These are phyloP conservation scores for Pollicipes pollicipes DNA, from an alignment of 1,140 invertebrate species.

Conservation along the genomic window DNA sequence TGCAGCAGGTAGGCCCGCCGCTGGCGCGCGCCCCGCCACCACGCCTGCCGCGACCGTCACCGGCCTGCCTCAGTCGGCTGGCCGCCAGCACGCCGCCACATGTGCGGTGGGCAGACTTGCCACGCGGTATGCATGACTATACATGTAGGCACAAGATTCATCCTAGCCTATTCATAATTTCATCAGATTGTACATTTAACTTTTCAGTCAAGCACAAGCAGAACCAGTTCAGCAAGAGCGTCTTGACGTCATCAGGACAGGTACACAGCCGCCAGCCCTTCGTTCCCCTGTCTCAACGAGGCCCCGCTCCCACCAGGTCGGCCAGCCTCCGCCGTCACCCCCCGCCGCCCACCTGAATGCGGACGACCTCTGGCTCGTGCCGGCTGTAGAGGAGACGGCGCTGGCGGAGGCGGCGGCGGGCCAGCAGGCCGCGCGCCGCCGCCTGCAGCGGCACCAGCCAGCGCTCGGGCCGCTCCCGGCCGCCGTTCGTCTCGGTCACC, in stretches of 20 bases:
- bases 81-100: not conserved
- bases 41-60: slow-evolving; percentile 32
- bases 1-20: slow-evolving; percentile 32
- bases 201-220: too few relatives aligned
- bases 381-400: slow-evolving; percentile 31
- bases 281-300: too few relatives aligned
- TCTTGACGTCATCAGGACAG: too few relatives aligned
- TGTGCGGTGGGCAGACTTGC: too few relatives aligned
- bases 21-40: slow-evolving; percentile 39
- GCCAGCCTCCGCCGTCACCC: too few relatives aligned
- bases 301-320: too few relatives aligned
- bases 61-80: not conserved
- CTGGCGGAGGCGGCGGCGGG: slow-evolving; percentile 33
- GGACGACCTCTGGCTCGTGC: slow-evolving; percentile 35
- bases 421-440: slow-evolving; percentile 39
- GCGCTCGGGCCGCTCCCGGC: slow-evolving; percentile 20
- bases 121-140: too few relatives aligned
- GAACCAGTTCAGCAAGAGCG: too few relatives aligned
- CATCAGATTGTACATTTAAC: too few relatives aligned
- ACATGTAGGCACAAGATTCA: too few relatives aligned
- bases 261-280: too few relatives aligned
- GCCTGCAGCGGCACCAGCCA: slow-evolving; percentile 39
- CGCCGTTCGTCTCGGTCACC: slow-evolving; percentile 24
- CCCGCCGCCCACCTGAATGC: slow-evolving; percentile 35
- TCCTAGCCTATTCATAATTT: too few relatives aligned